A percentile compares a stretch with the other conserved stretches of the same genome.
Evolutionary conservation across 2,888 invertebrate genomes (phyloP).

Genomic region (Lithodes maja): DNA sequence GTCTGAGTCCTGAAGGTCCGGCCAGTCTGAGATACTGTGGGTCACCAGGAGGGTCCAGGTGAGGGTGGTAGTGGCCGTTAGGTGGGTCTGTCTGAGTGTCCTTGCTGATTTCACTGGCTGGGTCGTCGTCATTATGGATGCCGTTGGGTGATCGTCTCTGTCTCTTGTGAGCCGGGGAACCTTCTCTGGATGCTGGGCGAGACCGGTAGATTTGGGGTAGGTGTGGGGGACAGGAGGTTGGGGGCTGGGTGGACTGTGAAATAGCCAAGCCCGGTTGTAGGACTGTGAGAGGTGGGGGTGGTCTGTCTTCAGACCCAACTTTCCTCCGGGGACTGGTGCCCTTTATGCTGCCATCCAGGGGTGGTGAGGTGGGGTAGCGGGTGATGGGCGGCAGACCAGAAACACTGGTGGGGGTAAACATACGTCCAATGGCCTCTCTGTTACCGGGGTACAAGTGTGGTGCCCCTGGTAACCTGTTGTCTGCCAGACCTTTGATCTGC

Average conservation of each 20-base stretch:
- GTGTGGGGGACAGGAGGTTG: constrained; percentile 28
- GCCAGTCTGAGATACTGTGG: constrained; percentile 36
- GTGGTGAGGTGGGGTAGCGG: constrained; percentile 36
- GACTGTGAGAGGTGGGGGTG: constrained; percentile 51
- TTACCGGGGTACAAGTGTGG: constrained; percentile 28
- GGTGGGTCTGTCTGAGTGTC: constrained; percentile 43
- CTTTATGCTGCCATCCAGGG: constrained; percentile 32
- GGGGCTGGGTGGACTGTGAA: constrained; percentile 24
- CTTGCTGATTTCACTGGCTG: constrained; percentile 34
- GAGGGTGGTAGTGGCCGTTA: constrained; percentile 47
- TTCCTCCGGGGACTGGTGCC: constrained; percentile 43
- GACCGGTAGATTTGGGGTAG: constrained; percentile 43
- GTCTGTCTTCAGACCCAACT: constrained; percentile 51
- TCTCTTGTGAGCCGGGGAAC: constrained; percentile 58
- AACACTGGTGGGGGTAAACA: constrained; percentile 35
- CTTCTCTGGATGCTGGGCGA: constrained; percentile 39
- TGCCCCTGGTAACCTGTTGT: constrained; percentile 74
- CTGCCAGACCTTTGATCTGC: constrained; percentile 90
- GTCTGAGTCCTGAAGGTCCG: constrained; percentile 45
- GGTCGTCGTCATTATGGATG: constrained; percentile 31
- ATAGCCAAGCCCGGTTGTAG: constrained; percentile 35
- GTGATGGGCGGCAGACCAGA: constrained; percentile 43
- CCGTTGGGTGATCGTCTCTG: constrained; percentile 48
- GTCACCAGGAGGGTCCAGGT: constrained; percentile 34
- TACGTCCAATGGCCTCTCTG: constrained; percentile 9